These are phyloP conservation scores for Diabrotica balteata DNA, from an alignment of 2,888 invertebrate species.

Conservation along the genomic window DNA sequence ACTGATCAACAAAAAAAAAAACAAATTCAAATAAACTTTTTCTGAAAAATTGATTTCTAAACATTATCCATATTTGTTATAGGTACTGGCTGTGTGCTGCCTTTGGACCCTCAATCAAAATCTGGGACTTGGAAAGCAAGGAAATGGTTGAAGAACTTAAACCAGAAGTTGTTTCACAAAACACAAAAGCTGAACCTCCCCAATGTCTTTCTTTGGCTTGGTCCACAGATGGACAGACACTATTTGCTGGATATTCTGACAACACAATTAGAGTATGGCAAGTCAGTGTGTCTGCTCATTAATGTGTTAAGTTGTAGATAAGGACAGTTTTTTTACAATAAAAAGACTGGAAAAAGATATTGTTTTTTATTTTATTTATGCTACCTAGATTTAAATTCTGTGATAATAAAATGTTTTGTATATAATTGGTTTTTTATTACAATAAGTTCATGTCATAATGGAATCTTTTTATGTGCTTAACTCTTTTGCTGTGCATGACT, in stretches of 20 bases:
- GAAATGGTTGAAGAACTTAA: conserved; percentile 98
- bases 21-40: conserved; percentile 1
- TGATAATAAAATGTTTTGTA: conserved; percentile 5
- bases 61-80: conserved; percentile 28
- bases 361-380: not conserved
- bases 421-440: not conserved
- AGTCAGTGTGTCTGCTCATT: conserved; percentile 84
- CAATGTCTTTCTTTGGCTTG: conserved; percentile 97
- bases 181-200: conserved; percentile 88
- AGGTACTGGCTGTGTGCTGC: conserved; percentile 99
- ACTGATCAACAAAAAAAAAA: conserved; percentile 48
- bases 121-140: conserved; percentile 99
- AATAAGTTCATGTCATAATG: too few relatives aligned
- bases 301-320: conserved; percentile 27
- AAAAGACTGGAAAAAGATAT: conserved; percentile 11
- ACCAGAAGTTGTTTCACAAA: conserved; percentile 88
- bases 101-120: conserved; percentile 96
- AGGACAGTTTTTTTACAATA: conserved; percentile 22
- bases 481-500: too few relatives aligned
- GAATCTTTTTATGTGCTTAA: too few relatives aligned
- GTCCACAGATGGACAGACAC: conserved; percentile 98
- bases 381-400: not conserved
- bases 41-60: not conserved
- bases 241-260: conserved; percentile 99
- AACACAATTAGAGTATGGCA: conserved; percentile 99